These are phyloP conservation scores for Mormyrus iriodes DNA, from an alignment of 2,113 vertebrate species.

Conservation along the genomic window DNA sequence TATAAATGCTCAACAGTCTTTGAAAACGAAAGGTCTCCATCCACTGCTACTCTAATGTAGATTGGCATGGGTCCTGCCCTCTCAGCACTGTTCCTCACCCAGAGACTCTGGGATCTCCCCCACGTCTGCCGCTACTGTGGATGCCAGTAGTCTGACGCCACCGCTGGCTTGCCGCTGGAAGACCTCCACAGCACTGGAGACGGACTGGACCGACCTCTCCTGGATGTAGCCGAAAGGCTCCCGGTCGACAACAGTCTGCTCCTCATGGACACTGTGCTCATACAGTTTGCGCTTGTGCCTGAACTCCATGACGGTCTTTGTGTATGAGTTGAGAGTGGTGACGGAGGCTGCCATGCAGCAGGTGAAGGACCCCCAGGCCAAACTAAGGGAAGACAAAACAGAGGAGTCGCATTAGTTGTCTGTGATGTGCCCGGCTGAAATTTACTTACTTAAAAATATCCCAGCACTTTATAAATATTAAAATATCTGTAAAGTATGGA, in stretches of 20 bases:
- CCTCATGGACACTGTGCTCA: constrained; percentile 79
- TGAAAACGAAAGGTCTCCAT: not conserved
- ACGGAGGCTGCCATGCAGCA: constrained; percentile 94
- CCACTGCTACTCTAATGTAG: no score
- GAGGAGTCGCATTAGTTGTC: not conserved
- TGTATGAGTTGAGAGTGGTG: constrained; percentile 94
- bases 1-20: not conserved
- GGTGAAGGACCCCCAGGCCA: constrained; percentile 94
- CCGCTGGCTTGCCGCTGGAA: constrained; percentile 40
- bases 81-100: constrained; percentile 59
- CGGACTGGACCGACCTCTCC: constrained; percentile 68
- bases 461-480: not conserved
- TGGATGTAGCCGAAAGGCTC: constrained; percentile 79
- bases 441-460: not conserved
- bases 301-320: constrained; percentile 96
- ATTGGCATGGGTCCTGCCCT: not conserved
- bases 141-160: constrained; percentile 48
- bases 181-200: constrained; percentile 53
- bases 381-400: constrained; percentile 48
- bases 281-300: constrained; percentile 88
- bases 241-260: constrained; percentile 70
- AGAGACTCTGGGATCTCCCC: constrained; percentile 51
- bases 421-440: not conserved
- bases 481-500: not conserved
- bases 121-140: constrained; percentile 44